Conservation (phyloP, 2,113 vertebrate genomes). For the Mesoclemmys tuberculata region DNA sequence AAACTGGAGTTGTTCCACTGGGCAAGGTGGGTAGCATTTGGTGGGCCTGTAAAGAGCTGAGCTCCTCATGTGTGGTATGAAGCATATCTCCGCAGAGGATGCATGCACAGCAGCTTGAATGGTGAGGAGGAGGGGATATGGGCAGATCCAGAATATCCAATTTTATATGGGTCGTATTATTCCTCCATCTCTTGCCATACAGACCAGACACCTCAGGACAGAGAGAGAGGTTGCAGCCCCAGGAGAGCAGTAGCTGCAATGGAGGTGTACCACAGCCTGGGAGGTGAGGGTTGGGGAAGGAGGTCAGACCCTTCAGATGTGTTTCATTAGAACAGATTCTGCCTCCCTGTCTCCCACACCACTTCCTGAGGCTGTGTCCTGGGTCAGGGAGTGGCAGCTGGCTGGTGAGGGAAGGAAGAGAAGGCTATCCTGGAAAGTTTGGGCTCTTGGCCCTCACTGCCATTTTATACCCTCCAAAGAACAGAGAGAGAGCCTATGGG, state of each 20-base stretch:
- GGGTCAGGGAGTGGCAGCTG: neutral
- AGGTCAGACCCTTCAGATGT: too few relatives aligned
- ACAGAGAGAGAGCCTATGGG: neutral
- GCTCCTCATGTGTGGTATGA: neutral
- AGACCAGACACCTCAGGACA: neutral
- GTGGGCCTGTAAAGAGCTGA: neutral
- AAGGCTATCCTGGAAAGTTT: neutral
- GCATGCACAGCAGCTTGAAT: neutral
- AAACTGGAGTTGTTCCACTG: neutral
- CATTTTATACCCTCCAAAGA: too few relatives aligned
- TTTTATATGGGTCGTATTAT: neutral
- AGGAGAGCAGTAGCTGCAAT: neutral
- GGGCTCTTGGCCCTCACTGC: rapidly evolving
- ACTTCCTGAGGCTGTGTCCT: neutral
- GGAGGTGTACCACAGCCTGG: neutral
- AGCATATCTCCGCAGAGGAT: neutral
- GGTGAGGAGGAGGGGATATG: neutral
- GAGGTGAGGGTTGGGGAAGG: neutral
- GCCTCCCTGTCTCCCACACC: neutral
- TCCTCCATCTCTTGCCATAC: neutral
- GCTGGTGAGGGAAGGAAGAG: neutral
- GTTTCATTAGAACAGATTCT: too few relatives aligned
- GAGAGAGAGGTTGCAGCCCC: neutral
- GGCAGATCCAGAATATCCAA: neutral
- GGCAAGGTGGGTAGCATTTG: neutral